Evolutionary conservation across 2,888 invertebrate genomes (phyloP), one percentile per base, ranked within the genome.

Genomic region (Yponomeuta sedellus): DNA sequence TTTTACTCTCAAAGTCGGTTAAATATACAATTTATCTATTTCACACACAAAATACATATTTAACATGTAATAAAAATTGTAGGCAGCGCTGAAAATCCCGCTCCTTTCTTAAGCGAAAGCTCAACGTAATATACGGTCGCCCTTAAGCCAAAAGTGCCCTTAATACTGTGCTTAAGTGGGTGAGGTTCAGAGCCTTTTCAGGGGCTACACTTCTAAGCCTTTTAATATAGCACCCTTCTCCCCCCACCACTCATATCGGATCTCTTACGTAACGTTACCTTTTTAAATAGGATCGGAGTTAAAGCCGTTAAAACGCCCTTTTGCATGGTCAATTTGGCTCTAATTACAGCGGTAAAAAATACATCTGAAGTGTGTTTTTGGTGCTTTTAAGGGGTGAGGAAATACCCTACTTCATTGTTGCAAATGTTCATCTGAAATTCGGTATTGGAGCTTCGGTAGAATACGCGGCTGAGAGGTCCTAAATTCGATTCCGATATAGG

Each of bases 141-240:
- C 80, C 85, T 86, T 82, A 82, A 81, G 79, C 76, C 81, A 74
- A 80, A 83, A 91, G 90, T 89, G 82, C 90, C 85, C 89, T 90
- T 89, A 90, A 90, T 89, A 88, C 88, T 85, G 84, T 83, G 88
- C 82, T 88, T 82, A 88, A 90, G 91, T 83, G 88, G 81, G 88
- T 87, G 84, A 82, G 86, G 82, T 83, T 82, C 85, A 82, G 84
- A 83, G 80, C 83, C 88, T 85, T 89, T 89, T 89, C 86, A 88
- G 84, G 78, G 80, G 83, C 81, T 86, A 88, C 90, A 88, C 90
- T 89, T 81, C 79, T 85, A 85, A 87, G 88, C 87, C 88, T 88
- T 90, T 90, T 91, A 89, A 90, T 90, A 88, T 88, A 82, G 83
- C 84, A 75, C 87, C 85, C 86, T 82, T 72, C 72, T 74, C 74